These are phyloP conservation scores for Ahaetulla prasina DNA, from an alignment of 2,113 vertebrate genomes.

Conservation along the genomic window DNA sequence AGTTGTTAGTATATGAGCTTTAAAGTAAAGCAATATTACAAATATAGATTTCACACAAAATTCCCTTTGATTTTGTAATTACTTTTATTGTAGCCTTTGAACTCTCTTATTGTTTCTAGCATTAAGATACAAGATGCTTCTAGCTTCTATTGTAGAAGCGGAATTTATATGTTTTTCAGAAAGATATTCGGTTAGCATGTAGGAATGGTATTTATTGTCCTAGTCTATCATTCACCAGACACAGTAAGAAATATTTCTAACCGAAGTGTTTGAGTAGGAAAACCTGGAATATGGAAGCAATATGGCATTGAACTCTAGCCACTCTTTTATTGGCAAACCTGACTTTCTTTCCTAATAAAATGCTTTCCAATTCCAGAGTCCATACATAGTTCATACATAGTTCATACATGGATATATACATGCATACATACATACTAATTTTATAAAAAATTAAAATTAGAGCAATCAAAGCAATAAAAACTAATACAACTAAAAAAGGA, in stretches of 20 bases:
- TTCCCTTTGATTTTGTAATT: neutral
- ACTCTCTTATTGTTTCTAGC: neutral
- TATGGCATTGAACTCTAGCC: neutral
- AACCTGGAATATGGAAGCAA: no score
- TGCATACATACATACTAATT: no score
- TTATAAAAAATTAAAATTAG: neutral
- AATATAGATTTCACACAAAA: neutral
- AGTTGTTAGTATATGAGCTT: no score
- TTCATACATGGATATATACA: no score
- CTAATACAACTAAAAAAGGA: neutral
- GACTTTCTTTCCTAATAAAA: conserved; percentile 19
- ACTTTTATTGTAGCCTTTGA: conserved; percentile 12
- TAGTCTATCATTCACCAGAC: neutral
- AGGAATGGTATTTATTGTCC: neutral
- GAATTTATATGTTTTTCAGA: conserved; percentile 11
- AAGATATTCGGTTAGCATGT: neutral
- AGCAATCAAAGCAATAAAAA: neutral
- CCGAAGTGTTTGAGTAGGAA: no score
- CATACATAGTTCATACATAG: no score
- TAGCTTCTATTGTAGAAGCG: neutral
- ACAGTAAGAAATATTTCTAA: no score
- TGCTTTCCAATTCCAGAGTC: neutral
- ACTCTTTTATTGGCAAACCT: conserved; percentile 6
- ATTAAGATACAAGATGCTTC: no score
- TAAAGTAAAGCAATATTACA: no score